Conservation (phyloP, 23 tunicate species). For the Ascidia mentula region DNA sequence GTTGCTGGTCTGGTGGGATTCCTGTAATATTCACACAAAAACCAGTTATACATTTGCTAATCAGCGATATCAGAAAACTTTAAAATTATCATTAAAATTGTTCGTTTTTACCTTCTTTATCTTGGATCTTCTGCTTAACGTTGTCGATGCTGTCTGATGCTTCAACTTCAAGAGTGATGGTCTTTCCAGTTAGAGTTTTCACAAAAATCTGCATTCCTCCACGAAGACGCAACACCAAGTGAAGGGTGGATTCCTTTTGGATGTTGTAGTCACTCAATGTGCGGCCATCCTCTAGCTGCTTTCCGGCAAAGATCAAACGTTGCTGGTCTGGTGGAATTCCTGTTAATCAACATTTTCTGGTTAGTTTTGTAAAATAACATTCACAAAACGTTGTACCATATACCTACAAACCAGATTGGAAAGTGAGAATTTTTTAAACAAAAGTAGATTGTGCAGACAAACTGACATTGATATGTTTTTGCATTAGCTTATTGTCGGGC, state of each 20-base stretch:
- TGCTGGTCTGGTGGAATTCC: constrained; percentile 99
- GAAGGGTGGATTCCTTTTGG: constrained; percentile 91
- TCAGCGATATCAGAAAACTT: too few relatives aligned
- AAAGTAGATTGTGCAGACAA: too few relatives aligned
- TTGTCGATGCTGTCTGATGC: constrained; percentile 84
- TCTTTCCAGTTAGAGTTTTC: constrained; percentile 62
- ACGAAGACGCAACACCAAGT: constrained; percentile 89
- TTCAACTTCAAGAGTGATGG: constrained; percentile 88
- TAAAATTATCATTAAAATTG: too few relatives aligned
- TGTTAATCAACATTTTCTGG: constrained; percentile 10
- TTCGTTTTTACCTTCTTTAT: constrained; percentile 59
- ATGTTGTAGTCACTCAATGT: constrained; percentile 98
- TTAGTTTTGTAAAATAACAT: too few relatives aligned
- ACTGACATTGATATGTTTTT: too few relatives aligned
- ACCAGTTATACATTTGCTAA: too few relatives aligned
- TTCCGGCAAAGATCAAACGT: constrained; percentile 97
- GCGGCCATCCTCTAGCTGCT: constrained; percentile 99
- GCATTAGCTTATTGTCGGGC: too few relatives aligned
- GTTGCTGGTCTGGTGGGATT: constrained; percentile 97
- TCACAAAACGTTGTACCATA: too few relatives aligned
- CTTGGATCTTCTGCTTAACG: constrained; percentile 80
- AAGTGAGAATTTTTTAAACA: too few relatives aligned
- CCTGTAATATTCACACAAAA: too few relatives aligned
- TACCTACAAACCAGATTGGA: too few relatives aligned
- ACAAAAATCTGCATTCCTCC: constrained; percentile 58